phyloP scores from a whole-genome alignment of 2,113 vertebrate species.

The Ceyx melanurus region DNA sequence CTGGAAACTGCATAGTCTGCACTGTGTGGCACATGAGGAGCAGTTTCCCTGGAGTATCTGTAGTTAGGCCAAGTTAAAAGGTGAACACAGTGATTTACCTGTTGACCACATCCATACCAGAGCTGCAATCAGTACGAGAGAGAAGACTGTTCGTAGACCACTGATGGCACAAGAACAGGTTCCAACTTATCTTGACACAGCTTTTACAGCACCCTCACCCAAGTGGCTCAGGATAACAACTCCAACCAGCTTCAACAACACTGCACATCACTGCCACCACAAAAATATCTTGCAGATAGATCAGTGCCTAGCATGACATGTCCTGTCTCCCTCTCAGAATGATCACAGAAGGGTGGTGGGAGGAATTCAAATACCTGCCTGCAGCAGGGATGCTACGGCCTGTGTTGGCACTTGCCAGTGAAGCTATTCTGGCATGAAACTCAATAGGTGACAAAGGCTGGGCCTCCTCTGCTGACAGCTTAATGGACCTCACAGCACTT shows the following conservation, averaged over 20 bases:
- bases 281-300: neutral
- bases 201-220: neutral
- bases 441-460: neutral
- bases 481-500: neutral
- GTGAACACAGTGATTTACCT: neutral
- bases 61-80: neutral
- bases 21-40: neutral
- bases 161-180: neutral
- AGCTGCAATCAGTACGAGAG: neutral
- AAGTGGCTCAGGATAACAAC: rapidly evolving
- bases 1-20: neutral
- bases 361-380: neutral
- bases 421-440: neutral
- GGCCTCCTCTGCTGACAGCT: neutral
- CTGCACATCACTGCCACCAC: neutral
- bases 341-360: neutral
- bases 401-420: neutral
- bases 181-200: neutral
- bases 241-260: neutral
- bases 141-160: neutral
- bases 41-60: neutral
- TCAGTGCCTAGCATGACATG: too few species aligned
- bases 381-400: neutral
- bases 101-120: neutral
- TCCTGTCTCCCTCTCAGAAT: neutral